Conservation (phyloP, 2,113 vertebrate genomes). For the Empidonax alnorum region DNA sequence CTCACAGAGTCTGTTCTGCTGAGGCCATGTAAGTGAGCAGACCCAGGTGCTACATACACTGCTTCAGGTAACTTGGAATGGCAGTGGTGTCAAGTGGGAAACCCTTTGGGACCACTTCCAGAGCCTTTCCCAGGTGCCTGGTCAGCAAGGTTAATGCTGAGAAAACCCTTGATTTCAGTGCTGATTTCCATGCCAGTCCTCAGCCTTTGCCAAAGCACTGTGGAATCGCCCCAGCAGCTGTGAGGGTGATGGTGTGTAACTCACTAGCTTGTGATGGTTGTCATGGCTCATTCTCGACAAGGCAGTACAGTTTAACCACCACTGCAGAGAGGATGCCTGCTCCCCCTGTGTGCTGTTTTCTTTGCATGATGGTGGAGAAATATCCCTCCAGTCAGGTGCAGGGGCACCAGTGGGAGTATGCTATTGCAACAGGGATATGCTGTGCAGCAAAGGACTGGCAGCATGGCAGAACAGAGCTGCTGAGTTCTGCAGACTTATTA, state of each 20-base stretch:
- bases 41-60: neutral
- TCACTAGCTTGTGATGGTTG: accelerated
- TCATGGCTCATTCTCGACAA: neutral
- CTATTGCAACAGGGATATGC: neutral
- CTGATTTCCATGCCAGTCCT: neutral
- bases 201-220: neutral
- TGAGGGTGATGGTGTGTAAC: neutral
- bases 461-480: accelerated
- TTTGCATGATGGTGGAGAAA: neutral
- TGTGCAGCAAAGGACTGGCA: neutral
- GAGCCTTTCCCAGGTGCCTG: neutral
- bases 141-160: neutral
- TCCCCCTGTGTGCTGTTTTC: neutral
- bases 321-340: neutral
- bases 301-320: neutral
- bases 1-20: neutral
- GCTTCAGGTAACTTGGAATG: neutral
- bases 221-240: neutral
- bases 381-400: neutral
- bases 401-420: too few species aligned
- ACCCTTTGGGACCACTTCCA: neutral
- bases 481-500: neutral
- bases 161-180: neutral
- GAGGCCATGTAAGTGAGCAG: neutral
- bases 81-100: neutral